phyloP scores from a whole-genome alignment of 1,140 invertebrate genomes.

The Conus ventricosus region DNA sequence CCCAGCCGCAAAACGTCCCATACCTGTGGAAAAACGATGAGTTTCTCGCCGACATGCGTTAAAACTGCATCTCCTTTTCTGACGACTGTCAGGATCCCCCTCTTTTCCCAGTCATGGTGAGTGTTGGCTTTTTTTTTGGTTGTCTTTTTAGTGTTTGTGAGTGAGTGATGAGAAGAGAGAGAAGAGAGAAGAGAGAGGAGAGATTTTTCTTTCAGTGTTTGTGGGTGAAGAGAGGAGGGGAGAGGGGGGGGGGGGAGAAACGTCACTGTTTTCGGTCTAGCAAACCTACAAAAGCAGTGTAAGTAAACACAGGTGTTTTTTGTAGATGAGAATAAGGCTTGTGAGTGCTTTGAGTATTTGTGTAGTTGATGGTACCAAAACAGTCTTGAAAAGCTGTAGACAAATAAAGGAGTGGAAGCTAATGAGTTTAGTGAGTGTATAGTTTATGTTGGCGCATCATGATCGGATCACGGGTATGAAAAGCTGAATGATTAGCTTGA shows the following conservation, averaged over 20 bases:
- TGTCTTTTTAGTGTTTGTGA: too few relatives aligned
- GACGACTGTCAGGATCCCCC: slow-evolving; percentile 87
- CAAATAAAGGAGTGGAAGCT: too few relatives aligned
- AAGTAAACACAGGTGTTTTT: background rate
- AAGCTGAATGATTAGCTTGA: too few relatives aligned
- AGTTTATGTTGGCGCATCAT: too few relatives aligned
- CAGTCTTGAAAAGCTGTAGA: too few relatives aligned
- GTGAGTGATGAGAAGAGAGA: too few relatives aligned
- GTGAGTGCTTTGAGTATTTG: too few relatives aligned
- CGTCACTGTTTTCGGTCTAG: too few relatives aligned
- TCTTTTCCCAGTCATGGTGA: slow-evolving; percentile 90
- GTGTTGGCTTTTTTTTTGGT: background rate
- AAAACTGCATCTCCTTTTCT: slow-evolving; percentile 83
- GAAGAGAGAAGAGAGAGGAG: background rate
- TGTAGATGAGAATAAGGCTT: background rate
- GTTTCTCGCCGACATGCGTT: slow-evolving; percentile 81
- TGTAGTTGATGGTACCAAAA: too few relatives aligned
- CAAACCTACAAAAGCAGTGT: background rate
- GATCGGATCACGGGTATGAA: too few relatives aligned
- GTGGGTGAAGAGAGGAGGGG: background rate
- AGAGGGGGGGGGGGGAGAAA: too few relatives aligned
- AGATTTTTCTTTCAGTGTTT: background rate
- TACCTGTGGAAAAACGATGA: slow-evolving; percentile 75
- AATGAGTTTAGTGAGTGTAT: too few relatives aligned
- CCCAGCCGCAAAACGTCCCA: slow-evolving; percentile 70